Evolutionary conservation across 2,797 vertebrate genomes (phyloP).

Genomic region (Micropoecilia bifurca): DNA sequence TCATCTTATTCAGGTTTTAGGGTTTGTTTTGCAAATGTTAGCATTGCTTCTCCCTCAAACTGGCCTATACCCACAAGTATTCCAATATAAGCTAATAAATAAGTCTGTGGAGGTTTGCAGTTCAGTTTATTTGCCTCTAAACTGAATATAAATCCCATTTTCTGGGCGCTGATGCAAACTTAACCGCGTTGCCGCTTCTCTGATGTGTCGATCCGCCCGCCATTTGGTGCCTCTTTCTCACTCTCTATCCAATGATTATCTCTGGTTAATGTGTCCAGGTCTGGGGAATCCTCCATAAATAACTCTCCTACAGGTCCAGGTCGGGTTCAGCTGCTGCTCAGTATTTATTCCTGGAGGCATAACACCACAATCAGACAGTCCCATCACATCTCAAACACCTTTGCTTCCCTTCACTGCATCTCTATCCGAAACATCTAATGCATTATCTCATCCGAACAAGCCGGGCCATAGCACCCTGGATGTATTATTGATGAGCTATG

Average conservation of each 20-base stretch:
- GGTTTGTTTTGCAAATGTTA: background rate
- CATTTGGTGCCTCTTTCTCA: background rate
- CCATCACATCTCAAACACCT: constrained; percentile 69
- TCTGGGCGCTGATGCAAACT: background rate
- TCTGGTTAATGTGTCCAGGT: constrained; percentile 25
- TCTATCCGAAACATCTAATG: constrained; percentile 51
- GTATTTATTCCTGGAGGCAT: constrained; percentile 65
- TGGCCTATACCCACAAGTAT: background rate
- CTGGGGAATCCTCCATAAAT: constrained; percentile 46
- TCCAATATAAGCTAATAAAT: background rate
- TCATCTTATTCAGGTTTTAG: background rate
- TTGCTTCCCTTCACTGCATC: constrained; percentile 50
- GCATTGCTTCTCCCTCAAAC: background rate
- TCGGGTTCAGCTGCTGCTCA: constrained; percentile 55
- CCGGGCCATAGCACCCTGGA: constrained; percentile 7
- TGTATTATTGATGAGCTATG: constrained; percentile 75
- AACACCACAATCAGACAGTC: constrained; percentile 48
- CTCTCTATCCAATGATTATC: constrained; percentile 5
- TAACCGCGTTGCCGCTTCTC: background rate
- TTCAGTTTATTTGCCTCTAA: background rate
- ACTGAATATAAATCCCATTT: constrained; percentile 15
- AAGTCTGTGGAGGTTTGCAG: too few species aligned
- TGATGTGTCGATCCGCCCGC: constrained; percentile 8
- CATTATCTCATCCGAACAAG: constrained; percentile 60
- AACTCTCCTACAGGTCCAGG: constrained; percentile 24